phyloP scores from a whole-genome alignment of 2,888 invertebrate species.

The Anthoptus insignis region DNA sequence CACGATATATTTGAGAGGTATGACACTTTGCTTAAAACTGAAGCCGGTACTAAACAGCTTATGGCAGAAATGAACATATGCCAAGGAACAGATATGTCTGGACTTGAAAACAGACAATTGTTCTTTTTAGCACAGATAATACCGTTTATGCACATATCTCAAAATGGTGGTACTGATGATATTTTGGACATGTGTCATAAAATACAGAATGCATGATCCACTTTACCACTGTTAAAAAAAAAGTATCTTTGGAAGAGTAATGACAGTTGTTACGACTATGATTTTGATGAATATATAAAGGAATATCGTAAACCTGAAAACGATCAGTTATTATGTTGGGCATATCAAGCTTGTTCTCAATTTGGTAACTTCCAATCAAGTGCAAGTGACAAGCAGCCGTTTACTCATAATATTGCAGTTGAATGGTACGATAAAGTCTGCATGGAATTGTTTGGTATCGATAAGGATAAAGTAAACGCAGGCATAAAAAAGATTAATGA shows the following conservation, averaged over 20 bases:
- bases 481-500: too few relatives aligned
- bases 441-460: too few relatives aligned
- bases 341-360: slow-evolving; percentile 92
- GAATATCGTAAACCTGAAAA: slow-evolving; percentile 52
- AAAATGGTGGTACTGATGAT: slow-evolving; percentile 63
- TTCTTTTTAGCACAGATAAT: slow-evolving; percentile 66
- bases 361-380: slow-evolving; percentile 92
- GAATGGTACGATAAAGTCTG: too few relatives aligned
- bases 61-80: slow-evolving; percentile 74
- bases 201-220: not conserved
- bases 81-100: slow-evolving; percentile 62
- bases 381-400: slow-evolving; percentile 85
- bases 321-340: slow-evolving; percentile 81
- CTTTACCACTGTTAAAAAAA: too few relatives aligned
- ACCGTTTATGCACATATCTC: slow-evolving; percentile 64
- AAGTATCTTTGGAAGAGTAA: slow-evolving; percentile 50
- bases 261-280: slow-evolving; percentile 62
- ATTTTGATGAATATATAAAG: slow-evolving; percentile 65
- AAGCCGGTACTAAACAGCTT: slow-evolving; percentile 62
- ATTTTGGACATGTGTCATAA: slow-evolving; percentile 55
- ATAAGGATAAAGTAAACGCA: too few relatives aligned
- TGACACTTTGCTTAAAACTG: slow-evolving; percentile 60
- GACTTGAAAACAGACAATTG: slow-evolving; percentile 64
- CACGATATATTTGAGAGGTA: slow-evolving; percentile 62
- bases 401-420: slow-evolving; percentile 79